Evolutionary conservation across 92 coral and sea anemone genomes (phyloP), one percentile per base, ranked within the genome.

Genomic region (Phymanthus crucifer): DNA sequence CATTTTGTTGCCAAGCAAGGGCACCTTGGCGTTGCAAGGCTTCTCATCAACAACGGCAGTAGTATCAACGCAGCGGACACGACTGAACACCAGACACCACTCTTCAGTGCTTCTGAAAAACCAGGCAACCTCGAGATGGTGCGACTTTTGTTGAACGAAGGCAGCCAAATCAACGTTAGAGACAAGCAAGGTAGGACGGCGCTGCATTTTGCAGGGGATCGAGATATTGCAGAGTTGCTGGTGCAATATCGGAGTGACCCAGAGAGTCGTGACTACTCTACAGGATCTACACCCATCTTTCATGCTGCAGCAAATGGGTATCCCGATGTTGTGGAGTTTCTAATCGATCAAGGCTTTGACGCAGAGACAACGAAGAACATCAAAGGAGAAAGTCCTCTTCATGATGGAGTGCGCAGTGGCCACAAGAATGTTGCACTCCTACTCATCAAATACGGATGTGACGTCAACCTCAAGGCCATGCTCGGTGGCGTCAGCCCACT

Each of bases 1-100:
- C 92, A 89, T 40, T 80, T 84, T 75, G 86, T 87, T 24, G 89
- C 89, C 68, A 85, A 78, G 40, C 89, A 81, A 68, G 92, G 92
- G 11, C 80, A 89, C 31, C 23, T 24, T 5, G 87, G 84, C n/a
- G 77, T 80, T 23, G 89, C 87, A 17, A 56, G 83, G 31, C 79
- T 71, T 26, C 87, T 89, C 6, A 65, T 89, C 67, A 56, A 66
- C 66, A 78, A 46, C 18, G 92, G 92, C 4, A 81, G 92, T 26
- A 75, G 71, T 24, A 71, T 89, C 13, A 80, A 85, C 73, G 86
- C 80, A 26, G 46, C 65, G 10, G 84, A 79, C 35, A 77, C 72
- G 66, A 69, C 89, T 54, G 92, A 89, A 43, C 80, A 82, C 48
- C 86, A 82, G 24, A 89, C 89, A 8, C 92, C 92, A 2, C 48